Conservation (phyloP, 2,888 invertebrate species). For the Pollenia amentaria region DNA sequence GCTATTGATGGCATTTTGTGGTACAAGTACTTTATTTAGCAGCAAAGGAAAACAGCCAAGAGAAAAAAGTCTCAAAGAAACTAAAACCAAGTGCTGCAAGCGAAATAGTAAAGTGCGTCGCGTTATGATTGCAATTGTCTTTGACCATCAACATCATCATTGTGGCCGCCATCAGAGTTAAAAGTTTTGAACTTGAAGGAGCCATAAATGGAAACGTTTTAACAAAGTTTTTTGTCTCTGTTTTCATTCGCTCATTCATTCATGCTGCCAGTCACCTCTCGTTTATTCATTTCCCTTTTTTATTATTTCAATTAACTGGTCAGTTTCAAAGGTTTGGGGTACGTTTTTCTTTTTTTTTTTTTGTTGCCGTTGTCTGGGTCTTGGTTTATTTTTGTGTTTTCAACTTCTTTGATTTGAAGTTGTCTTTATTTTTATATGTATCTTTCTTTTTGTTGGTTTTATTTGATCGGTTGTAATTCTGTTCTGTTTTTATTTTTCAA, state of each 20-base stretch:
- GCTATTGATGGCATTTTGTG: constrained; percentile 41
- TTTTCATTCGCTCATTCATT: constrained; percentile 36
- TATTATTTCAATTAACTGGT: constrained; percentile 34
- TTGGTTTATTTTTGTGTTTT: constrained; percentile 38
- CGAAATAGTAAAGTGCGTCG: constrained; percentile 69
- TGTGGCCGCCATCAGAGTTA: constrained; percentile 17
- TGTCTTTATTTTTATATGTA: not conserved
- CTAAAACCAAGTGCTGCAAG: not conserved
- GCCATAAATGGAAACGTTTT: constrained; percentile 55
- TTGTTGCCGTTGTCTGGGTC: constrained; percentile 50
- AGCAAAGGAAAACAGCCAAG: constrained; percentile 16
- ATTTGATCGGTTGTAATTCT: constrained; percentile 47
- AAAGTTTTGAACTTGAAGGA: constrained; percentile 72
- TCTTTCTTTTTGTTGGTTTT: constrained; percentile 45
- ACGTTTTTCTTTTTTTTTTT: constrained; percentile 6
- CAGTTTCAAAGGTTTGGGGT: constrained; percentile 36
- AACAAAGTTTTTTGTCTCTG: constrained; percentile 27
- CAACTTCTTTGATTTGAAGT: constrained; percentile 25
- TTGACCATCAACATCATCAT: constrained; percentile 34
- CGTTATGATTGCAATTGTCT: constrained; percentile 33
- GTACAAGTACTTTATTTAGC: constrained; percentile 26
- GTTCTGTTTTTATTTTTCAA: constrained; percentile 52
- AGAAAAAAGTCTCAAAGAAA: constrained; percentile 58
- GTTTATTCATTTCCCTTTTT: constrained; percentile 70
- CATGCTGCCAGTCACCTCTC: constrained; percentile 34